phyloP scores from a whole-genome alignment of 2,888 invertebrate species.

The Drosophila multiciliata region DNA sequence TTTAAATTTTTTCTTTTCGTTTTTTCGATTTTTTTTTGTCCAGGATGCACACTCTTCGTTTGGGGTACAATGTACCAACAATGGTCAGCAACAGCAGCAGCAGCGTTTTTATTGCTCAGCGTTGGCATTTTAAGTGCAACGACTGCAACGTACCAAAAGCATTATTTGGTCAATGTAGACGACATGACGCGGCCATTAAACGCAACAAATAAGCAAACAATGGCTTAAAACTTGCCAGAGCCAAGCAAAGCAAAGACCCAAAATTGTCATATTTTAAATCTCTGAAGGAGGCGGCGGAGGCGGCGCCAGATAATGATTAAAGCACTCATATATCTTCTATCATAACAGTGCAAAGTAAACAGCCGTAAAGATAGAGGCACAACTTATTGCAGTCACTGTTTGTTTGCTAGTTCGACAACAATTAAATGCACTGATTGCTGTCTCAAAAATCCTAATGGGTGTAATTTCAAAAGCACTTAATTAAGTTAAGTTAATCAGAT shows the following conservation, averaged over 20 bases:
- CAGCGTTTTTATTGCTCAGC: slow-evolving; percentile 81
- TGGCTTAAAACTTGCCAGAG: slow-evolving; percentile 39
- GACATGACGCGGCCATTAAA: slow-evolving; percentile 79
- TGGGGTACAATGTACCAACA: slow-evolving; percentile 80
- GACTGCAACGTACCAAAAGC: slow-evolving; percentile 47
- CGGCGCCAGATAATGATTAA: slow-evolving; percentile 5
- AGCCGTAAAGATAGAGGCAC: not conserved
- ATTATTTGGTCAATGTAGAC: slow-evolving; percentile 81
- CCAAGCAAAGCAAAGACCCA: slow-evolving; percentile 22
- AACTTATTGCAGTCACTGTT: not conserved
- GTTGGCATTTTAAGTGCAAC: slow-evolving; percentile 82
- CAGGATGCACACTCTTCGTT: slow-evolving; percentile 55
- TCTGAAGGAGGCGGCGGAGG: not conserved
- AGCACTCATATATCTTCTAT: not conserved
- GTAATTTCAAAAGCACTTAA: not conserved
- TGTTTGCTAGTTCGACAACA: not conserved
- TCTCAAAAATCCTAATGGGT: not conserved
- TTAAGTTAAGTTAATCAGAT: not conserved
- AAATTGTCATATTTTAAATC: slow-evolving; percentile 18
- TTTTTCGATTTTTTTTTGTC: slow-evolving; percentile 14
- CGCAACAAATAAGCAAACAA: slow-evolving; percentile 80
- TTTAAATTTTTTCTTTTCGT: slow-evolving; percentile 10
- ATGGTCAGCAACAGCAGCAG: slow-evolving; percentile 65
- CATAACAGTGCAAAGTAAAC: not conserved
- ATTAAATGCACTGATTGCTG: slow-evolving; percentile 1